phyloP scores from a whole-genome alignment of 92 coral and sea anemone species.

The Pocillopora meandrina region DNA sequence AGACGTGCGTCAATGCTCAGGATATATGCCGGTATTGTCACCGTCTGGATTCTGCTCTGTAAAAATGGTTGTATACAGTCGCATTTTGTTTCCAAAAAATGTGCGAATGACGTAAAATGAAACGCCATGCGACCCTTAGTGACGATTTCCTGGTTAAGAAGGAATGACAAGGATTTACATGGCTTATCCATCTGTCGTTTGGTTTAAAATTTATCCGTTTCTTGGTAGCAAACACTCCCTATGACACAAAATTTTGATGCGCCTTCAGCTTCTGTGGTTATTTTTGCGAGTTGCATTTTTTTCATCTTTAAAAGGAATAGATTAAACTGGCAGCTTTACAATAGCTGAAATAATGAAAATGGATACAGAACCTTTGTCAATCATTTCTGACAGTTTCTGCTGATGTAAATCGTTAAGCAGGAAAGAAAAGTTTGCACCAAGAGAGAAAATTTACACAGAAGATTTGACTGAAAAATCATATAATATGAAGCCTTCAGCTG shows the following conservation, averaged over 20 bases:
- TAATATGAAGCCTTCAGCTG: too few species aligned
- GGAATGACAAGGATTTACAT: constrained; percentile 23
- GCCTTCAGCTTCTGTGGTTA: neutral
- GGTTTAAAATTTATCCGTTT: neutral
- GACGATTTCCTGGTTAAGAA: constrained; percentile 1
- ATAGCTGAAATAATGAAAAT: too few species aligned
- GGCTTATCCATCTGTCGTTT: constrained; percentile 14
- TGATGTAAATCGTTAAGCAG: too few species aligned
- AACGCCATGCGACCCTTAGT: constrained; percentile 3
- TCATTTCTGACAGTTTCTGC: too few species aligned
- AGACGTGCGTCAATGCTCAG: neutral
- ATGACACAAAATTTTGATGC: neutral
- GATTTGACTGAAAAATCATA: too few species aligned
- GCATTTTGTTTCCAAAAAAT: constrained; percentile 8
- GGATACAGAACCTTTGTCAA: too few species aligned
- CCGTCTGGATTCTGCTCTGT: neutral
- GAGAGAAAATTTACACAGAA: too few species aligned
- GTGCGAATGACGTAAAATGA: constrained; percentile 30
- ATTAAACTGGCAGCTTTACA: too few species aligned
- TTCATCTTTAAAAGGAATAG: too few species aligned
- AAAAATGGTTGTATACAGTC: neutral
- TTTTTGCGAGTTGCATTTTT: too few species aligned
- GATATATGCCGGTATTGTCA: neutral
- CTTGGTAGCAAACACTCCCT: neutral
- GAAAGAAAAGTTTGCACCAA: too few species aligned